Evolutionary conservation across 1,140 invertebrate genomes (phyloP).

Genomic region (Andricus grossulariae): DNA sequence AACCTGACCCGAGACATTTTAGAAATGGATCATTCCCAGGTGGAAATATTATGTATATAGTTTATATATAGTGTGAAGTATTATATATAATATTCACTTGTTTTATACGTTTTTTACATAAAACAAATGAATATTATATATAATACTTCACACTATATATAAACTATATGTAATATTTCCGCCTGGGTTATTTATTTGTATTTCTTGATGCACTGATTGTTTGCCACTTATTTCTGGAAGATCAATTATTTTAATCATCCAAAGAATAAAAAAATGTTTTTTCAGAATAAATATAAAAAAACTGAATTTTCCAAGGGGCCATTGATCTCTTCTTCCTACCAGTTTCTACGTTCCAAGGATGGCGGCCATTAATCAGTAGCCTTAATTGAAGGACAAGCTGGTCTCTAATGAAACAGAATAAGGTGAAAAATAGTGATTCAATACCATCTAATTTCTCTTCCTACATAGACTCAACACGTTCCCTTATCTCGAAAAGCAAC

Average conservation of each 20-base stretch:
- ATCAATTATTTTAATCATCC: no score
- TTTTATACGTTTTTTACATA: no score
- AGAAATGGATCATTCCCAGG: no score
- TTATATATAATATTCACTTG: no score
- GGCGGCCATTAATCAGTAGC: slow-evolving; percentile 20
- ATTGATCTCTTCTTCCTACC: background rate
- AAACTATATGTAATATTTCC: no score
- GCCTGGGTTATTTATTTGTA: background rate
- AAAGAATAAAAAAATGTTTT: no score
- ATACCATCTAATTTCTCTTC: slow-evolving; percentile 22
- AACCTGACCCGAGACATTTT: background rate
- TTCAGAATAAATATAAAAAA: background rate
- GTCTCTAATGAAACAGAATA: slow-evolving; percentile 21
- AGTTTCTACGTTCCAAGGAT: background rate
- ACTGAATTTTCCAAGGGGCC: background rate
- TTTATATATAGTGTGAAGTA: no score
- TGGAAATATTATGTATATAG: no score
- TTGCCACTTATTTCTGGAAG: no score
- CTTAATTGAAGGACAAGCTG: slow-evolving; percentile 26
- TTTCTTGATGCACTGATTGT: background rate
- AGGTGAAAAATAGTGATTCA: slow-evolving; percentile 26
- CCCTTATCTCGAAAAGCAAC: slow-evolving; percentile 16
- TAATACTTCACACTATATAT: no score
- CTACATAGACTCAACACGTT: background rate
- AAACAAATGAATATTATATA: no score